Evolutionary conservation across 2,888 invertebrate genomes (phyloP).

Genomic region (Dorcus hopei): DNA sequence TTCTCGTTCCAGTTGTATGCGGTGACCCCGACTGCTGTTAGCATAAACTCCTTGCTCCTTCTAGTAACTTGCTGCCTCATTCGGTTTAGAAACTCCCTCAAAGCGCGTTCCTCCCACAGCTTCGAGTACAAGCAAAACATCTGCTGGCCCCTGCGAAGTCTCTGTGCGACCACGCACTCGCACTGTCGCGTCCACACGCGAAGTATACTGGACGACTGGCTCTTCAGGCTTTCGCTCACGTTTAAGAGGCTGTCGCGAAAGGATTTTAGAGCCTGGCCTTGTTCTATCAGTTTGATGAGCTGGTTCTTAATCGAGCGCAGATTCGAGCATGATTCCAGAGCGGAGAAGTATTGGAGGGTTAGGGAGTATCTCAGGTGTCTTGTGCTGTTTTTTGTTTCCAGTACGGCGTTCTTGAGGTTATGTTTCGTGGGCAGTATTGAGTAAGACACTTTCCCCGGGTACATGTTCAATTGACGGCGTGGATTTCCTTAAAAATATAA

Average conservation of each 20-base stretch:
- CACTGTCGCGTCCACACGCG: conserved; percentile 56
- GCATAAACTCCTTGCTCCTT: conserved; percentile 54
- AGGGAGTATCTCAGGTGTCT: conserved; percentile 24
- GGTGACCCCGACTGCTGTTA: conserved; percentile 55
- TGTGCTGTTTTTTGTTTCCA: conserved; percentile 23
- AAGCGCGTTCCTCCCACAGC: conserved; percentile 61
- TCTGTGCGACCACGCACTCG: conserved; percentile 59
- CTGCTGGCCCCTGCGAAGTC: conserved; percentile 61
- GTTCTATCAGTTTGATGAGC: conserved; percentile 26
- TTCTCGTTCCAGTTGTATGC: conserved; percentile 62
- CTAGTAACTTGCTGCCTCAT: conserved; percentile 49
- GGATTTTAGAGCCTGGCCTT: conserved; percentile 19
- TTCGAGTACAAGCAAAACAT: conserved; percentile 60
- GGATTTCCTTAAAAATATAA: too few relatives aligned
- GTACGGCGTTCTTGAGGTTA: conserved; percentile 40
- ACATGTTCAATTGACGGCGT: conserved; percentile 12
- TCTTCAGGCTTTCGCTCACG: conserved; percentile 43
- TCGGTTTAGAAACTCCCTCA: conserved; percentile 53
- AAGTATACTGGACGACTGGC: conserved; percentile 52
- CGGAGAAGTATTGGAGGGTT: conserved; percentile 30
- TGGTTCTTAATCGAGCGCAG: conserved; percentile 25
- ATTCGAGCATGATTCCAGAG: conserved; percentile 21
- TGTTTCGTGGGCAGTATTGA: conserved; percentile 26
- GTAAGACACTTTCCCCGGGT: conserved; percentile 21
- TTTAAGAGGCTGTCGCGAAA: conserved; percentile 15